Evolutionary conservation across 2,113 vertebrate species (phyloP), one percentile per base, ranked within the genome.

Genomic region (Orcinus orca): DNA sequence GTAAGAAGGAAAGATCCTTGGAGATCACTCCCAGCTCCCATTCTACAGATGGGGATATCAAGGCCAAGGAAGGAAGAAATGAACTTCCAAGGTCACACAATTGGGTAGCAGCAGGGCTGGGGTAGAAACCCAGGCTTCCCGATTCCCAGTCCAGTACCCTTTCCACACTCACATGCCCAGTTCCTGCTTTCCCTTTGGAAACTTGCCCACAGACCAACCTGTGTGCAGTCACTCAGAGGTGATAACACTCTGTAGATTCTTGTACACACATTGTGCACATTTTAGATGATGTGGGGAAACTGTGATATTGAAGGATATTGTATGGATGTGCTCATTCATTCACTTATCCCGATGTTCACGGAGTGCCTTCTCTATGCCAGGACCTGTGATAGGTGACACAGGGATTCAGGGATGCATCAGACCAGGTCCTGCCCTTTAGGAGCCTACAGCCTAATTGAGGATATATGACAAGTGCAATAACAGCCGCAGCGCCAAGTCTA

Each of bases 221-320:
- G 63, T 25, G 62, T 68, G 25, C 67, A 55, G 3, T 63, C 26
- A 29, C 63, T 47, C 4, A 50, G 71, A 67, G 47, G 31, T 53
- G 36, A 33, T 44, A 47, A 38, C 14, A 14, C 18, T 58, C 77
- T 50, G 33, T 18, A 25, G 29, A 58, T 1, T 63, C 50, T n/a
- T 6, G 5, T 41, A 18, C 31, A 31, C 21, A 29, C 13, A 13
- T 3, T 12, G 50, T 2, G 1, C 26, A 6, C 55, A 17, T 2
- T 13, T 31, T 29, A 55, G 18, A 38, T 12, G 65, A 65, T 31
- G 25, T 26, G 15, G 47, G 41, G 31, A 47, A 70, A 50, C 76
- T 73, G 53, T 87, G 71, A 93, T 50, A 41, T 0, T 25, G 31
- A 76, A 84, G 70, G 58, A 15, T 31, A 26, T 3, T 3, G 33